Percentiles rank a stretch among this genome's conserved stretches.
These are phyloP conservation scores for Paracyclopina nana DNA, from an alignment of 1,140 invertebrate genomes.

Conservation along the genomic window DNA sequence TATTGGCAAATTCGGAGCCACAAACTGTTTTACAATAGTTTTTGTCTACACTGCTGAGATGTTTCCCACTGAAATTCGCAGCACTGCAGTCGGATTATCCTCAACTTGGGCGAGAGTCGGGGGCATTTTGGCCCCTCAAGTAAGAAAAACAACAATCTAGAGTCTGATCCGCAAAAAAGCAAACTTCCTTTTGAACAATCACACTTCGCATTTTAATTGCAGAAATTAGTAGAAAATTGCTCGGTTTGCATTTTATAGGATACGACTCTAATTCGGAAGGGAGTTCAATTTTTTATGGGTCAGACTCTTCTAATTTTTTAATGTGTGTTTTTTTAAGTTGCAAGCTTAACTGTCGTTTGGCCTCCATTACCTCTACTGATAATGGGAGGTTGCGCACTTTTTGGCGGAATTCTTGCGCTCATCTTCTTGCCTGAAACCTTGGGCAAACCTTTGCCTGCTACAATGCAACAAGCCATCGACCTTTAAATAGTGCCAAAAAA, in stretches of 20 bases:
- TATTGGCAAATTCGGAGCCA: constrained; percentile 23
- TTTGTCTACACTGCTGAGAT: constrained; percentile 28
- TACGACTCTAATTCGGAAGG: no score
- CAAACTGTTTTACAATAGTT: constrained; percentile 22
- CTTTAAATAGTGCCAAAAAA: no score
- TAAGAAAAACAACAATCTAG: no score
- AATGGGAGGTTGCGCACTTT: background rate
- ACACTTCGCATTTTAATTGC: background rate
- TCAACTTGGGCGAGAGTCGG: constrained; percentile 7
- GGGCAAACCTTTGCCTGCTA: background rate
- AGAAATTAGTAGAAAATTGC: background rate
- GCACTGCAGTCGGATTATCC: constrained; percentile 22
- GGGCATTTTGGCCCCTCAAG: constrained; percentile 4
- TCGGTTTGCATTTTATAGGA: no score
- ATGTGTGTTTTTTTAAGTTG: background rate
- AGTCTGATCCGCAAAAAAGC: no score
- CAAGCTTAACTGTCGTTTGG: background rate
- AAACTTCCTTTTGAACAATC: no score
- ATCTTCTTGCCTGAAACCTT: constrained; percentile 5
- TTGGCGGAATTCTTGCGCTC: constrained; percentile 1
- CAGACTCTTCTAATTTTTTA: no score
- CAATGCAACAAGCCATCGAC: background rate
- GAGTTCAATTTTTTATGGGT: no score
- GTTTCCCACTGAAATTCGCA: constrained; percentile 30
- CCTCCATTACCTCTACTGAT: background rate